Percentiles rank a stretch among this genome's conserved stretches.
phyloP scores from a whole-genome alignment of 1,140 invertebrate genomes.

The Leptopilina boulardi region DNA sequence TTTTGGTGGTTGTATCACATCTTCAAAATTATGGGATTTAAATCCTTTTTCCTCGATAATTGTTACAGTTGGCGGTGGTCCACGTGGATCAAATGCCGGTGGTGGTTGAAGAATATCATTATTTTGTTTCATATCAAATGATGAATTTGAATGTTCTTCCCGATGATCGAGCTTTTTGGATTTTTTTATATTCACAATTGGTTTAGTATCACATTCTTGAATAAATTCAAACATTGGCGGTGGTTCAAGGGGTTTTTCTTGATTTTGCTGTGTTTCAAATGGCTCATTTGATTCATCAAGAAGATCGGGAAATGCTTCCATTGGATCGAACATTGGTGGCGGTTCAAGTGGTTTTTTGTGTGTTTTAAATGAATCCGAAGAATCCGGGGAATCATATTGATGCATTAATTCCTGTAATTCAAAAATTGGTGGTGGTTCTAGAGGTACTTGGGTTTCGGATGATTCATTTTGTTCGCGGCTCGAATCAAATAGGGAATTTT shows the following conservation, averaged over 20 bases:
- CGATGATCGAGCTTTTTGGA: not conserved
- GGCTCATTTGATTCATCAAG: not conserved
- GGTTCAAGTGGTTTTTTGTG: not conserved
- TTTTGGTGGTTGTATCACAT: slow-evolving; percentile 53
- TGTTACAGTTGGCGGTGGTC: not conserved
- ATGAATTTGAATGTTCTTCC: not conserved
- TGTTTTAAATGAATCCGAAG: not conserved
- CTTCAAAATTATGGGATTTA: slow-evolving; percentile 44
- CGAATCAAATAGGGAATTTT: not conserved
- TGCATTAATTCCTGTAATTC: not conserved
- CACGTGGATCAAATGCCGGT: slow-evolving; percentile 48
- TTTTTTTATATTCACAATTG: not conserved
- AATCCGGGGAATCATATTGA: not conserved
- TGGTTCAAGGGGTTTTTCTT: slow-evolving; percentile 36
- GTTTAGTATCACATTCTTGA: slow-evolving; percentile 11
- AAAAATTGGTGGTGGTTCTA: not conserved
- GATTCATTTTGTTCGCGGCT: not conserved
- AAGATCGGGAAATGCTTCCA: slow-evolving; percentile 10
- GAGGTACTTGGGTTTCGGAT: not conserved
- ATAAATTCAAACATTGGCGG: slow-evolving; percentile 48
- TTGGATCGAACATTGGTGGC: not conserved
- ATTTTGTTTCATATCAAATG: not conserved
- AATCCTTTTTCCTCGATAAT: not conserved
- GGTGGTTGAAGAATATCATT: slow-evolving; percentile 39
- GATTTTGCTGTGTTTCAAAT: not conserved